Evolutionary conservation across 1,140 invertebrate species (phyloP), one percentile per base, ranked within the genome.

Genomic region (Drosophila guanche): DNA sequence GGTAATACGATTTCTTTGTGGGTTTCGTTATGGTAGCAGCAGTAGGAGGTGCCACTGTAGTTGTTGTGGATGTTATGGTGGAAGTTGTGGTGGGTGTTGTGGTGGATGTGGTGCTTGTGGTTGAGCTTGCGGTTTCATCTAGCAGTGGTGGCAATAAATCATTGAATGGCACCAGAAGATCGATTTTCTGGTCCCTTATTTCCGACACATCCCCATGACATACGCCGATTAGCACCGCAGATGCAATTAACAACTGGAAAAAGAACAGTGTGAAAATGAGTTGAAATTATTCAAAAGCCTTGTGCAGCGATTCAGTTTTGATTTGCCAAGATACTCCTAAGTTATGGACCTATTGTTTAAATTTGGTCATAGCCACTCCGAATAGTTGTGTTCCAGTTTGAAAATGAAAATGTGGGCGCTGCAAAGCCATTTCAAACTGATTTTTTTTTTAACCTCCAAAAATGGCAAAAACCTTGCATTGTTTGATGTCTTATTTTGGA

Each of bases 81-180:
- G 51, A 42, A 22, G 48, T 42, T 7, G 42, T 40, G 27, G 46
- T 52, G n/a, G 56, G 56, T 29, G 57, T 52, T 6, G 47, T 50
- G 3, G 58, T 33, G 4, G 48, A 43, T 27, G 51, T 58, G 16
- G 77, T 57, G 45, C 57, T 56, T 61, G 58, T 53, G 22, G 48
- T 65, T 29, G 70, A 43, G 29, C 67, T 69, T 23, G 59, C 20
- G 23, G 42, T 67, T 4, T 76, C 78, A 29, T 88, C 83, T n/a
- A 51, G 20, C 6, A 90, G 71, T 5, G 88, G 88, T 10, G 88
- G 88, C 65, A 90, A 77, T 69, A 90, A 81, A 71, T 90, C 88
- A 81, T 90, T 90, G 48, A 90, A 90, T 3, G 88, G 88, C 62
- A 77, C 48, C 59, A 77, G 60, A 56, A 90, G 47, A 40, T 80